phyloP scores from a whole-genome alignment of 2,113 vertebrate genomes.

The Sapayoa aenigma region DNA sequence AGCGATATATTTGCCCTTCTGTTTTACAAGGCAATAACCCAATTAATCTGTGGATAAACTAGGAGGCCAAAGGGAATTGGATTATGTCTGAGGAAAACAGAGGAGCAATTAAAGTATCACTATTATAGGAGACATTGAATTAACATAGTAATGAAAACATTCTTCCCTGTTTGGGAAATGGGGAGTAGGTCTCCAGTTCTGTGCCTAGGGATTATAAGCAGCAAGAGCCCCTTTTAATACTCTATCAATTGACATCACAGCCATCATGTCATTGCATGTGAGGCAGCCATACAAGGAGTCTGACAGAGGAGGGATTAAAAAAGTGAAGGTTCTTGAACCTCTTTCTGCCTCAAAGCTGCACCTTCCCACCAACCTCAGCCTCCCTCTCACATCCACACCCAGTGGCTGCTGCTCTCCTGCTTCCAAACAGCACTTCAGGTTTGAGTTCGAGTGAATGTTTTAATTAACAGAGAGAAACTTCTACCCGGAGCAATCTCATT shows the following conservation, averaged over 20 bases:
- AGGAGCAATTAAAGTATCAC: constrained; percentile 66
- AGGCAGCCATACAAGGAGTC: background rate
- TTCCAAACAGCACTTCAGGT: background rate
- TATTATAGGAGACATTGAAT: constrained; percentile 59
- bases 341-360: background rate
- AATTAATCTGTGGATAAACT: constrained; percentile 69
- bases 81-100: constrained; percentile 64
- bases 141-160: constrained; percentile 62
- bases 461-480: constrained; percentile 36
- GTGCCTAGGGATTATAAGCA: background rate
- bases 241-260: background rate
- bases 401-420: constrained; percentile 5
- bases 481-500: constrained; percentile 4
- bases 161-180: constrained; percentile 4
- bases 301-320: background rate
- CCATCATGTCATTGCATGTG: background rate
- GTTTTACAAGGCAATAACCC: constrained; percentile 64
- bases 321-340: background rate
- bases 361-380: background rate
- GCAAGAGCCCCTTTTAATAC: background rate
- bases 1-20: constrained; percentile 62
- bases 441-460: background rate
- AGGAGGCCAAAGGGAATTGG: constrained; percentile 67
- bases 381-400: background rate
- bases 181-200: background rate